A percentile compares a stretch with the other conserved stretches of the same genome.
Conservation (phyloP, 2,113 vertebrate genomes). For the Bos javanicus region DNA sequence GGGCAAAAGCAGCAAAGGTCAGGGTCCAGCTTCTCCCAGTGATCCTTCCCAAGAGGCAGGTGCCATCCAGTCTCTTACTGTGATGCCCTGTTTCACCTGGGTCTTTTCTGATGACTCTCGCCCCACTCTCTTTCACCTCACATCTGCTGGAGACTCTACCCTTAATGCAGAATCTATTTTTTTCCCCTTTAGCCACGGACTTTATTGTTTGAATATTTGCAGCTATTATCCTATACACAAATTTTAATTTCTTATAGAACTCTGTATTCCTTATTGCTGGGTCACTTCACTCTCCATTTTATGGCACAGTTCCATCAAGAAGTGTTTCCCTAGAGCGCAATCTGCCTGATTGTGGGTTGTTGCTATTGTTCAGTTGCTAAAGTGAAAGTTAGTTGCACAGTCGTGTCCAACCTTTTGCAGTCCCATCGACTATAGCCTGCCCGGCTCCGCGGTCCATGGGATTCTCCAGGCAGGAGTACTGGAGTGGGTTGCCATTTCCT, state of each 20-base stretch:
- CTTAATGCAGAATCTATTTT: neutral
- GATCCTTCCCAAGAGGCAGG: neutral
- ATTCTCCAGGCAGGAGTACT: neutral
- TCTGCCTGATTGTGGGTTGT: neutral
- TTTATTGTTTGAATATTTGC: neutral
- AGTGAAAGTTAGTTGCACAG: neutral
- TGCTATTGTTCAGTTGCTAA: neutral
- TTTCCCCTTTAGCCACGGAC: neutral
- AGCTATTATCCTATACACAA: neutral
- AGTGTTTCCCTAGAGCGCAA: neutral
- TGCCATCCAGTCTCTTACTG: neutral
- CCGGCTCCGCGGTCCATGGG: neutral
- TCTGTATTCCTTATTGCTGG: neutral
- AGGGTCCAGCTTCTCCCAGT: neutral
- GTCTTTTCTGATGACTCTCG: neutral
- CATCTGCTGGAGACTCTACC: neutral
- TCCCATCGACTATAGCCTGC: neutral
- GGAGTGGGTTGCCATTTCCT: neutral
- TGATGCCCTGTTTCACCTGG: neutral
- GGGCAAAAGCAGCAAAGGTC: neutral
- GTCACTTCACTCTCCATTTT: neutral
- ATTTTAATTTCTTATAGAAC: neutral
- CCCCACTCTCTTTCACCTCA: neutral
- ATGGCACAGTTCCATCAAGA: neutral
- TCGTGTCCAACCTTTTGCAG: neutral